Percentiles rank a stretch among this genome's conserved stretches.
Evolutionary conservation across 1,140 invertebrate genomes (phyloP).

Genomic region (Temnothorax curvispinosus): DNA sequence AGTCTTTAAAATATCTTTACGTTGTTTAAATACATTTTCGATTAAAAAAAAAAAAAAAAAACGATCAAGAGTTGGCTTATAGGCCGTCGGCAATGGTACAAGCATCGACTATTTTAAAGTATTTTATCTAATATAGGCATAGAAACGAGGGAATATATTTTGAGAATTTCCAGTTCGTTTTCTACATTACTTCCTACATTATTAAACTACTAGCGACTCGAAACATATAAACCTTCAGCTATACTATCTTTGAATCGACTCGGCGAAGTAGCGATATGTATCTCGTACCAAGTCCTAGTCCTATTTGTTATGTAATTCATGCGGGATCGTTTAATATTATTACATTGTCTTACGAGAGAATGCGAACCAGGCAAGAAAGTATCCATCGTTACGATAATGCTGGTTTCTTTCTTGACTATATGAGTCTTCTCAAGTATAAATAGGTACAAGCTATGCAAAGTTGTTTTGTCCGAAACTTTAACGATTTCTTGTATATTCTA

Average conservation of each 20-base stretch:
- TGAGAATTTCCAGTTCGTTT: background rate
- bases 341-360: conserved; percentile 43
- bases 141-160: background rate
- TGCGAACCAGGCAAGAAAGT: conserved; percentile 7
- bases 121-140: conserved; percentile 44
- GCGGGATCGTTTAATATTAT: conserved; percentile 63
- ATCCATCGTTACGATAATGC: background rate
- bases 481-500: background rate
- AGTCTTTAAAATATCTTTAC: conserved; percentile 21
- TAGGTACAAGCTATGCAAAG: conserved; percentile 69
- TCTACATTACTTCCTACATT: background rate
- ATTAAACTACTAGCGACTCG: conserved; percentile 27
- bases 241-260: conserved; percentile 44
- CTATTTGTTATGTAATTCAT: conserved; percentile 65
- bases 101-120: conserved; percentile 24
- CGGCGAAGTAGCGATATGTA: conserved; percentile 24
- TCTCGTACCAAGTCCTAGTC: conserved; percentile 73
- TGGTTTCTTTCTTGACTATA: conserved; percentile 31
- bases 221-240: conserved; percentile 26
- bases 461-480: conserved; percentile 4
- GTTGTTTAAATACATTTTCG: conserved; percentile 8
- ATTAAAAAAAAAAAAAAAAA: background rate
- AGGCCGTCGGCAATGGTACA: background rate
- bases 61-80: too few species aligned
- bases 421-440: conserved; percentile 57